Conservation (phyloP, 2,797 vertebrate genomes). For the Hippopotamyrus pictus region DNA sequence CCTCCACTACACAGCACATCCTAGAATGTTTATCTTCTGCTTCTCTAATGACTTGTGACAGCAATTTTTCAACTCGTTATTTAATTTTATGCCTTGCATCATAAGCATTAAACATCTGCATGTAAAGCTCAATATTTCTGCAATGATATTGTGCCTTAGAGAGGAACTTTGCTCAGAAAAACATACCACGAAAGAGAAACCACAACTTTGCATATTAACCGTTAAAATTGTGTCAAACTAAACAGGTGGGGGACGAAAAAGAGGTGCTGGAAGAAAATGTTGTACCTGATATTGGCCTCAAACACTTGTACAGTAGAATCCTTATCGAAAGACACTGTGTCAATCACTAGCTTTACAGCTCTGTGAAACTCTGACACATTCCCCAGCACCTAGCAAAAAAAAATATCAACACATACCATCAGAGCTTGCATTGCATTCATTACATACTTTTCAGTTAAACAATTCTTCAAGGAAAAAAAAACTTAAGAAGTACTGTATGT, state of each 20-base stretch:
- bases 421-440: not conserved
- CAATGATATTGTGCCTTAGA: not conserved
- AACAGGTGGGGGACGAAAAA: not conserved
- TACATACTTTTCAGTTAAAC: not conserved
- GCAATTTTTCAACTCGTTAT: not conserved
- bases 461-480: not conserved
- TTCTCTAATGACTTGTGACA: not conserved
- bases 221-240: not conserved
- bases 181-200: not conserved
- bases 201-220: not conserved
- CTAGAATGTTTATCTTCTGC: not conserved
- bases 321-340: constrained; percentile 94
- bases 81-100: not conserved
- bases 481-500: not conserved
- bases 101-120: not conserved
- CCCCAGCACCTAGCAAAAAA: constrained; percentile 77
- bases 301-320: constrained; percentile 97
- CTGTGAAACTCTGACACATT: constrained; percentile 92
- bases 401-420: constrained; percentile 18
- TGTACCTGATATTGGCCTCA: constrained; percentile 93
- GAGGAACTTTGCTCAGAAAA: not conserved
- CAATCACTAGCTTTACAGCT: constrained; percentile 90
- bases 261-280: not conserved
- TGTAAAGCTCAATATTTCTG: not conserved
- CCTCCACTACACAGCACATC: not conserved